A percentile compares a stretch with the other conserved stretches of the same genome.
Conservation (phyloP, 2,888 invertebrate genomes). For the Hoplodrina ambigua region DNA sequence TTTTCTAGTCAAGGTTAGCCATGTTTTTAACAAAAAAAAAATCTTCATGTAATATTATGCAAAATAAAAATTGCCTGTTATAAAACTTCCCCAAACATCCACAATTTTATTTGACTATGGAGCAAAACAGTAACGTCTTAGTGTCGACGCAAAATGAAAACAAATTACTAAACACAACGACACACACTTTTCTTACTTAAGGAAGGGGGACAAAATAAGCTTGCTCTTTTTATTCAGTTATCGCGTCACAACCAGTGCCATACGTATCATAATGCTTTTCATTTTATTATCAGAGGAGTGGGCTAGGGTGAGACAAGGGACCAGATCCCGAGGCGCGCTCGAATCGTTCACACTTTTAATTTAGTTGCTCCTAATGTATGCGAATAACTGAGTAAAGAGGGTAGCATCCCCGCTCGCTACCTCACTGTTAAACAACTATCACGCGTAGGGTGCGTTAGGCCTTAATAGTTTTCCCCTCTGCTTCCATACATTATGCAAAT, state of each 20-base stretch:
- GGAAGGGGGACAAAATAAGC: constrained; percentile 80
- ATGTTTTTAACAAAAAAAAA: background rate
- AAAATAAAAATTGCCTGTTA: background rate
- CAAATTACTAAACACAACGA: constrained; percentile 64
- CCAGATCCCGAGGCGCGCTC: constrained; percentile 76
- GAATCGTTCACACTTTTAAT: constrained; percentile 90
- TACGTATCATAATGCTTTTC: constrained; percentile 88
- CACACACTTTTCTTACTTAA: constrained; percentile 73
- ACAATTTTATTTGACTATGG: background rate
- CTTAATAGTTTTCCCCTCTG: constrained; percentile 89
- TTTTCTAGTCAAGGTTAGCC: background rate
- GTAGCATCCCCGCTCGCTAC: constrained; percentile 77
- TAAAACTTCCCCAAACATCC: background rate
- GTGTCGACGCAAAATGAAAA: constrained; percentile 53
- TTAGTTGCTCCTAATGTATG: constrained; percentile 89
- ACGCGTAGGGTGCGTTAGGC: constrained; percentile 83
- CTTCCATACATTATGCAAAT: constrained; percentile 90
- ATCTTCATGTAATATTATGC: background rate
- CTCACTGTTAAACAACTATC: constrained; percentile 88
- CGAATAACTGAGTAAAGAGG: constrained; percentile 84
- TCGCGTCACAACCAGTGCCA: constrained; percentile 82
- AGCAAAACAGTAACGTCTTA: constrained; percentile 37
- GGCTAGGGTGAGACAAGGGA: constrained; percentile 74
- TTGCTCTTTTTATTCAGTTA: constrained; percentile 83
- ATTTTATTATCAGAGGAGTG: constrained; percentile 83